Conservation (phyloP, 2,888 invertebrate species). For the Eurois occulta region DNA sequence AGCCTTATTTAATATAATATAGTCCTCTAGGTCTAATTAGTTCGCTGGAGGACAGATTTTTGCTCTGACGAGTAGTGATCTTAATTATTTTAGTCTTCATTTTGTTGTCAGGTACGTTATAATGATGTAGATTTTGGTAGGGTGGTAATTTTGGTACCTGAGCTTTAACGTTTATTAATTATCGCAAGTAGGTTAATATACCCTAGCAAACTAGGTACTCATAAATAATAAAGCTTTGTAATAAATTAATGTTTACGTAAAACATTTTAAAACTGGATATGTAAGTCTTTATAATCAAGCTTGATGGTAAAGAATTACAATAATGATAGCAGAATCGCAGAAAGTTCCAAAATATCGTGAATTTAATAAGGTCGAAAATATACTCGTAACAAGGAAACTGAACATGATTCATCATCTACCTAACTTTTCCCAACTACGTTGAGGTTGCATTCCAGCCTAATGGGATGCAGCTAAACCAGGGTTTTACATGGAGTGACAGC, state of each 20-base stretch:
- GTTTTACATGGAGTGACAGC: too few species aligned
- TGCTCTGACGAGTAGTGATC: constrained; percentile 1
- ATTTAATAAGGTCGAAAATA: not conserved
- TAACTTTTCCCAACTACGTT: too few species aligned
- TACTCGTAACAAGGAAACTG: not conserved
- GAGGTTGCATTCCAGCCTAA: too few species aligned
- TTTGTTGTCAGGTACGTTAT: not conserved
- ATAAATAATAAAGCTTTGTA: not conserved
- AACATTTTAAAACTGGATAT: not conserved
- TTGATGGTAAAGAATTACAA: not conserved
- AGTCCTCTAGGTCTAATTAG: constrained; percentile 18
- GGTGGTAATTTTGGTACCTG: too few species aligned
- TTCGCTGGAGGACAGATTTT: constrained; percentile 11
- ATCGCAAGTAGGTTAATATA: not conserved
- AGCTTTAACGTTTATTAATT: not conserved
- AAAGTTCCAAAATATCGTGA: not conserved
- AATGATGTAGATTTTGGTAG: not conserved
- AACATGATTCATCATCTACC: not conserved
- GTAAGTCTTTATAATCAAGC: not conserved
- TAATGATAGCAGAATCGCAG: not conserved
- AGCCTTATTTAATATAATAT: constrained; percentile 27
- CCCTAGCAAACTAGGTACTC: not conserved
- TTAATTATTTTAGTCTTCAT: not conserved
- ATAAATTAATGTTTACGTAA: not conserved
- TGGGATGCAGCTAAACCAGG: too few species aligned